Evolutionary conservation across 2,113 vertebrate genomes (phyloP), one percentile per base, ranked within the genome.

Genomic region (Chrysochloris asiatica): DNA sequence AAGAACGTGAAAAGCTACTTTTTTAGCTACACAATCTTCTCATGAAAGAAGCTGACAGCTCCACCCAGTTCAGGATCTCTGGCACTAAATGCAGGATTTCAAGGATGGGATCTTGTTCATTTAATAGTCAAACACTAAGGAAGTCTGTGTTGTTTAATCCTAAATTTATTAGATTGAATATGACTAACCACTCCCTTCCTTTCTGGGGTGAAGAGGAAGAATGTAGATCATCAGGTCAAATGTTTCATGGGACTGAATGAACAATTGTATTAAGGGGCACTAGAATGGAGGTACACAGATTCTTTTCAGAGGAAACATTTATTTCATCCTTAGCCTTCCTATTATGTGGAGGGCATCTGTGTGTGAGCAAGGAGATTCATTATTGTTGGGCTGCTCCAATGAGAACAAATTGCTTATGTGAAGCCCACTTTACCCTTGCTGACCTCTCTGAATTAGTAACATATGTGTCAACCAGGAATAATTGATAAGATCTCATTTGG

Each of bases 61-160:
- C 92, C 88, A 83, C 90, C 86, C 80, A 84, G 72, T 90, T 92
- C 61, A 86, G 67, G 73, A 93, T 95, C 81, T 94, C 48, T 94
- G 93, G 90, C 67, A 85, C 50, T 87, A 90, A 88, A 84, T 78
- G 24, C 78, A 73, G 78, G 36, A 28, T 94, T 94, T 91, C 86
- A 96, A 45, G 67, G 6, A 61, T 73, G 72, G 52, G n/a, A 69
- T 72, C 30, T 87, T 72, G 21, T 86, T 90, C 90, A 91, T 65
- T 93, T 86, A 87, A 80, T 45, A 91, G 52, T 89, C 86, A 76
- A 82, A 79, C 52, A 75, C 38, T 88, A 93, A 96, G 95, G 95
- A 96, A 95, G 88, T 94, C 90, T 93, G 87, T 93, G 83, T 83
- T 90, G 52, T 61, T 88, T 80, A 92, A 89, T 94, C 75, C 69